Conservation (phyloP, 35 echinoderm and acorn worm species). For the Ophiothrix spiculata region DNA sequence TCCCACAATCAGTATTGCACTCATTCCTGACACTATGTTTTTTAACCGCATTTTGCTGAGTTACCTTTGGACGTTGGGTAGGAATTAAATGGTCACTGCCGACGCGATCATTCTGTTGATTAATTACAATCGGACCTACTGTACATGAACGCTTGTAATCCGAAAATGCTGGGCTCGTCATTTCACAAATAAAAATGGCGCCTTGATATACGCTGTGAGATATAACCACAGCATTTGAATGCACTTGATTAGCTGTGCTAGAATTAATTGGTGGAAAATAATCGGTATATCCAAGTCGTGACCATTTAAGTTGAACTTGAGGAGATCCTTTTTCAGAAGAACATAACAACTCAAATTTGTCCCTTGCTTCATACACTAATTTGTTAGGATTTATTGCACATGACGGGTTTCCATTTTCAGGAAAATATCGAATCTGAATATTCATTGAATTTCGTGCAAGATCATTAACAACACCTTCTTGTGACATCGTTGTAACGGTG, state of each 20-base stretch:
- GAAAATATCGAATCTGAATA: background rate
- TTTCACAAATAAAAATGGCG: background rate
- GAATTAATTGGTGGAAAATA: background rate
- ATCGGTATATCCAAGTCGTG: background rate
- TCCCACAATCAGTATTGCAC: too few species aligned
- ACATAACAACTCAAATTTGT: background rate
- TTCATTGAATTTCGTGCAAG: background rate
- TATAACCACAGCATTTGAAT: background rate
- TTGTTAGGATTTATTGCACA: background rate
- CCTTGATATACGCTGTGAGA: background rate
- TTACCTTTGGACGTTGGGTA: too few species aligned
- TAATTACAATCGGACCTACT: background rate
- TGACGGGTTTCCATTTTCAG: background rate
- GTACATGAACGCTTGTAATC: background rate
- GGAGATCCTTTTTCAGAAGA: background rate
- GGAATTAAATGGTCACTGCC: too few species aligned
- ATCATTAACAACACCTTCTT: background rate
- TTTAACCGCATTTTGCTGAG: too few species aligned
- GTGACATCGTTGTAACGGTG: background rate
- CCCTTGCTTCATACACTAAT: background rate
- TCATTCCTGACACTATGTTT: too few species aligned
- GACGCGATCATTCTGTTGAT: too few species aligned
- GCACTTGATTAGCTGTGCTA: background rate
- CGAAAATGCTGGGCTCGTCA: background rate
- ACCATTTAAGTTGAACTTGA: background rate